Percentiles rank a stretch among this genome's conserved stretches.
phyloP scores from a whole-genome alignment of 2,888 invertebrate genomes.

The Catocala fraxini region DNA sequence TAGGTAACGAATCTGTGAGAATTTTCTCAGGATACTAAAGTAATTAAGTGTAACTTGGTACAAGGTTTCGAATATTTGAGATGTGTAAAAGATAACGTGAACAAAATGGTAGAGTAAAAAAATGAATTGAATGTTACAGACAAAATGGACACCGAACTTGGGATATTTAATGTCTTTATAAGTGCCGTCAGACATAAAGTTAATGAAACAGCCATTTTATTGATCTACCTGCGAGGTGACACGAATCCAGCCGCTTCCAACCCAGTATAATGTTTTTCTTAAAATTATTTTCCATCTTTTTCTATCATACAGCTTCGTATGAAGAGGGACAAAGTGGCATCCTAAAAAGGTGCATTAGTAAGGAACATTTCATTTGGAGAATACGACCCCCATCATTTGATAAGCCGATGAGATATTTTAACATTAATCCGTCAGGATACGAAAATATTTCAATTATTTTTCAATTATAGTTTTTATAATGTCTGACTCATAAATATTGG shows the following conservation, averaged over 20 bases:
- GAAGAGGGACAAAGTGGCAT: constrained; percentile 52
- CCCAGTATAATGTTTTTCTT: constrained; percentile 83
- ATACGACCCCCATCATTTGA: constrained; percentile 82
- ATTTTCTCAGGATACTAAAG: constrained; percentile 15
- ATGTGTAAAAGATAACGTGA: constrained; percentile 59
- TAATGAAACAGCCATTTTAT: constrained; percentile 85
- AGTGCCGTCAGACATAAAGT: constrained; percentile 80
- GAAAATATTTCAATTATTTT: constrained; percentile 73
- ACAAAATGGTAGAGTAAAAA: constrained; percentile 53
- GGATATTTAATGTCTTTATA: constrained; percentile 86
- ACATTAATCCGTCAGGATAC: constrained; percentile 78
- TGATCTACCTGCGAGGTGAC: constrained; percentile 85
- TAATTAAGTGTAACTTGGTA: constrained; percentile 23
- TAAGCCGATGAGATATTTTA: constrained; percentile 82
- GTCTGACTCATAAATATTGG: constrained; percentile 19
- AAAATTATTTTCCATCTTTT: constrained; percentile 72
- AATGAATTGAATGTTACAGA: constrained; percentile 54
- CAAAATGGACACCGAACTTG: constrained; percentile 67
- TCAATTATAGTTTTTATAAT: constrained; percentile 52
- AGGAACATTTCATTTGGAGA: constrained; percentile 81
- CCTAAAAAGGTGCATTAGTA: constrained; percentile 70
- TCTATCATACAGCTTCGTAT: constrained; percentile 40
- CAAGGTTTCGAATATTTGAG: constrained; percentile 40
- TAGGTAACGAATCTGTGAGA: constrained; percentile 3
- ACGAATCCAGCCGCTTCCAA: constrained; percentile 76